A percentile compares a stretch with the other conserved stretches of the same genome.
phyloP scores from a whole-genome alignment of 1,140 invertebrate genomes.

The Drosophila bifasciata region DNA sequence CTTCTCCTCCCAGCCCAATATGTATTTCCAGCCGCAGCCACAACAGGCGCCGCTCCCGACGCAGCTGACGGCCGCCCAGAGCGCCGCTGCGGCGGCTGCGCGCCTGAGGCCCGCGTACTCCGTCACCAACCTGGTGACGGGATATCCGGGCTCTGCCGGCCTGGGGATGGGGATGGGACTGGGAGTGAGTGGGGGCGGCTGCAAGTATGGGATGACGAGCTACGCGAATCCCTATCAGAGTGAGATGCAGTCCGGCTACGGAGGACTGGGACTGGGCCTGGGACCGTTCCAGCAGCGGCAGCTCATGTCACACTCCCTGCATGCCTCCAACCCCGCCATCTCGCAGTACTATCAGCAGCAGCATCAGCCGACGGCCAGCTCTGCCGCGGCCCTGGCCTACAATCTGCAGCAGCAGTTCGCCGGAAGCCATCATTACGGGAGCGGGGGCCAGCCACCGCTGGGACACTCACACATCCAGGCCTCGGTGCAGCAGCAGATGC shows the following conservation, averaged over 20 bases:
- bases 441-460: conserved; percentile 53
- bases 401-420: conserved; percentile 81
- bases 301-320: conserved; percentile 78
- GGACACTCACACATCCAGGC: conserved; percentile 78
- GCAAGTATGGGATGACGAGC: conserved; percentile 63
- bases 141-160: conserved; percentile 39
- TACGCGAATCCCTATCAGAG: conserved; percentile 69
- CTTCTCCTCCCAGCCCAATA: conserved; percentile 83
- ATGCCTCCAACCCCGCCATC: conserved; percentile 83
- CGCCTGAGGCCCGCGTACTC: conserved; percentile 77
- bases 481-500: conserved; percentile 82
- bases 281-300: conserved; percentile 69
- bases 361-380: conserved; percentile 32
- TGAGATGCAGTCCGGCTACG: conserved; percentile 46
- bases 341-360: conserved; percentile 81
- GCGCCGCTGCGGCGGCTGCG: conserved; percentile 69
- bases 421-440: conserved; percentile 72
- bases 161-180: conserved; percentile 5
- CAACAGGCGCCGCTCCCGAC: conserved; percentile 55
- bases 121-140: conserved; percentile 70
- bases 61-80: conserved; percentile 62
- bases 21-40: conserved; percentile 76
- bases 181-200: conserved; percentile 28
- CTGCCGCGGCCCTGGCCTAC: conserved; percentile 60
- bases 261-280: conserved; percentile 26